Conservation (phyloP, 64 coral and sea anemone genomes). For the Platygyra sinensis region DNA sequence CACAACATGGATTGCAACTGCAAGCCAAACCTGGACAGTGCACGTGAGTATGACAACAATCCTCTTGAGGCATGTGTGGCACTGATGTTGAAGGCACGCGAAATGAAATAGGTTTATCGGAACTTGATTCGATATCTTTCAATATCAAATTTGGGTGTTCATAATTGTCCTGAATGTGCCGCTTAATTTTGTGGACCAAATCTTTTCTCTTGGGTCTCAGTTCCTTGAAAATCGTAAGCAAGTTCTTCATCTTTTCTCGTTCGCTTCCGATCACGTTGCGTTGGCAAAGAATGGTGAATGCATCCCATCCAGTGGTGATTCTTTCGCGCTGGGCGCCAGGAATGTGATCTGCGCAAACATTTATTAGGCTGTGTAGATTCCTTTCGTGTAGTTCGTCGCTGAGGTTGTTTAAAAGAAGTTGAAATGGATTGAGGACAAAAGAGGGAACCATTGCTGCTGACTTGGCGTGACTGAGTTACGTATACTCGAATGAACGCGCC, state of each 20-base stretch:
- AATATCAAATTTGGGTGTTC: not conserved
- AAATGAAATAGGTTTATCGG: too few species aligned
- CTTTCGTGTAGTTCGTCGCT: constrained; percentile 51
- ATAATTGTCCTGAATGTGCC: constrained; percentile 31
- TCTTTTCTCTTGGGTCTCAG: constrained; percentile 63
- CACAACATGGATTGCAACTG: not conserved
- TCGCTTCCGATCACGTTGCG: constrained; percentile 52
- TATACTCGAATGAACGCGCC: too few species aligned
- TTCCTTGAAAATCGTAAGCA: constrained; percentile 49
- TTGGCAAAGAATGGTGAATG: constrained; percentile 54
- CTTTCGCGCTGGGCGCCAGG: constrained; percentile 49
- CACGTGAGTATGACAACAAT: not conserved
- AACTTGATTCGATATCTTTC: not conserved
- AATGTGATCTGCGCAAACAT: constrained; percentile 62
- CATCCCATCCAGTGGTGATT: constrained; percentile 53
- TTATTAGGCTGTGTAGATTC: constrained; percentile 57
- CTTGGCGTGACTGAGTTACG: too few species aligned
- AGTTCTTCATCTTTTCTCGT: constrained; percentile 42
- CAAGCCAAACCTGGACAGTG: constrained; percentile 3
- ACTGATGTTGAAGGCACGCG: not conserved
- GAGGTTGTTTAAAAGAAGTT: constrained; percentile 68
- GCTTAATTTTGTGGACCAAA: constrained; percentile 54
- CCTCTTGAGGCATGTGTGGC: not conserved
- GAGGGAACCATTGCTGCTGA: not conserved
- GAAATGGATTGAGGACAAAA: constrained; percentile 47